These are phyloP conservation scores for Neocrepidodera transversa DNA, from an alignment of 2,888 invertebrate species.

Conservation along the genomic window DNA sequence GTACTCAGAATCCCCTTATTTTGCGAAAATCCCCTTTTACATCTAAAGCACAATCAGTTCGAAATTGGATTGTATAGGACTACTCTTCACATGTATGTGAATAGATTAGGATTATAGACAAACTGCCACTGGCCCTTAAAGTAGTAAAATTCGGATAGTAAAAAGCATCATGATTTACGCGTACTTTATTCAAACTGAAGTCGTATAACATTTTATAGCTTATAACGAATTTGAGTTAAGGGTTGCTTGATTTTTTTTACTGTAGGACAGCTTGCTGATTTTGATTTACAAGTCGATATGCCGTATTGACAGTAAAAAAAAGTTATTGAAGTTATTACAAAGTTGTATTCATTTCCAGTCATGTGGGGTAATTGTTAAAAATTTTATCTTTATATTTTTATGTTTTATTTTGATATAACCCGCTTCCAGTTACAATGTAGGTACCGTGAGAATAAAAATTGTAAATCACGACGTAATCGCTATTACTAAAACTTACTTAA, in stretches of 20 bases:
- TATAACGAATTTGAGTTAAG: slow-evolving; percentile 55
- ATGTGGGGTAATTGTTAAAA: slow-evolving; percentile 27
- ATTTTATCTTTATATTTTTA: slow-evolving; percentile 27
- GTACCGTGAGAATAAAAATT: slow-evolving; percentile 31
- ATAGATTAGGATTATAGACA: slow-evolving; percentile 33
- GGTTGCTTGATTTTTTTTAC: slow-evolving; percentile 48
- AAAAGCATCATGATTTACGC: slow-evolving; percentile 41
- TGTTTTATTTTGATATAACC: slow-evolving; percentile 32
- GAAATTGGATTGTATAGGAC: slow-evolving; percentile 32
- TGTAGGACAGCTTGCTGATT: slow-evolving; percentile 35
- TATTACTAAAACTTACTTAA: slow-evolving; percentile 15
- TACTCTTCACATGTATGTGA: slow-evolving; percentile 32
- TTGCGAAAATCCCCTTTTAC: slow-evolving; percentile 24
- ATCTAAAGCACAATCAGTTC: slow-evolving; percentile 29
- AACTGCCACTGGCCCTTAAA: slow-evolving; percentile 47
- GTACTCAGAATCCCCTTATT: slow-evolving; percentile 11
- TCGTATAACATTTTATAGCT: slow-evolving; percentile 54
- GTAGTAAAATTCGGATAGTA: slow-evolving; percentile 54
- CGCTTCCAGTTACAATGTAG: slow-evolving; percentile 29
- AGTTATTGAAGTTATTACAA: slow-evolving; percentile 26
- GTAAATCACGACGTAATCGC: slow-evolving; percentile 23
- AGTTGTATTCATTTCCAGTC: slow-evolving; percentile 27
- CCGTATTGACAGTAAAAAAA: slow-evolving; percentile 35
- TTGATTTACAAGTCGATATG: slow-evolving; percentile 40
- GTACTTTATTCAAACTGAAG: slow-evolving; percentile 50